phyloP scores from a whole-genome alignment of 2,888 invertebrate genomes.

The Sceliomorpha sp. region DNA sequence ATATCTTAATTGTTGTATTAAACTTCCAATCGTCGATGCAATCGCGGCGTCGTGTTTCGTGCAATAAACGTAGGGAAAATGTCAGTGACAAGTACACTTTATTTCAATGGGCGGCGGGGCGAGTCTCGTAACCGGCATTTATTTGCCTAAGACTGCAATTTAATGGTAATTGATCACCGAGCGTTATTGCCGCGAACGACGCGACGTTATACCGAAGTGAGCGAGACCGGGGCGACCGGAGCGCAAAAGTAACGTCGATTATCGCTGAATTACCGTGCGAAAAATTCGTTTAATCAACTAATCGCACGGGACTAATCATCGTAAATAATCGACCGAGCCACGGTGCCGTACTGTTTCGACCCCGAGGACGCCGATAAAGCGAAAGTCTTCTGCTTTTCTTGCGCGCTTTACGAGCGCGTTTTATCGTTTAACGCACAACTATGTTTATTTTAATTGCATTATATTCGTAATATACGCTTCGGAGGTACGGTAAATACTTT shows the following conservation, averaged over 20 bases:
- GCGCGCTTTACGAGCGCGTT: not conserved
- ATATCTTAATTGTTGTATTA: too few species aligned
- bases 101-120: not conserved
- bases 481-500: too few species aligned
- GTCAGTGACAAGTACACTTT: conserved; percentile 10
- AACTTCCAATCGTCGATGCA: not conserved
- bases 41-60: not conserved
- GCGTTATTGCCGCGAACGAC: conserved; percentile 21
- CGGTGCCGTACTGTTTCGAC: conserved; percentile 27
- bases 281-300: conserved; percentile 34
- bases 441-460: too few species aligned
- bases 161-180: conserved; percentile 32
- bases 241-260: conserved; percentile 21
- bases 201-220: too few species aligned
- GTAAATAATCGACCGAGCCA: conserved; percentile 37
- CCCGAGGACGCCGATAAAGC: conserved; percentile 30
- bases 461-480: too few species aligned
- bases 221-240: too few species aligned
- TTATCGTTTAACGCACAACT: too few species aligned
- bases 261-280: conserved; percentile 27
- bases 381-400: conserved; percentile 27
- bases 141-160: conserved; percentile 17
- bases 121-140: conserved; percentile 13
- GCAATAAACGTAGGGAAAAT: conserved; percentile 3
- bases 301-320: conserved; percentile 34